Evolutionary conservation across 2,797 vertebrate species (phyloP).

Genomic region (Myiothlypis chrysogaster): DNA sequence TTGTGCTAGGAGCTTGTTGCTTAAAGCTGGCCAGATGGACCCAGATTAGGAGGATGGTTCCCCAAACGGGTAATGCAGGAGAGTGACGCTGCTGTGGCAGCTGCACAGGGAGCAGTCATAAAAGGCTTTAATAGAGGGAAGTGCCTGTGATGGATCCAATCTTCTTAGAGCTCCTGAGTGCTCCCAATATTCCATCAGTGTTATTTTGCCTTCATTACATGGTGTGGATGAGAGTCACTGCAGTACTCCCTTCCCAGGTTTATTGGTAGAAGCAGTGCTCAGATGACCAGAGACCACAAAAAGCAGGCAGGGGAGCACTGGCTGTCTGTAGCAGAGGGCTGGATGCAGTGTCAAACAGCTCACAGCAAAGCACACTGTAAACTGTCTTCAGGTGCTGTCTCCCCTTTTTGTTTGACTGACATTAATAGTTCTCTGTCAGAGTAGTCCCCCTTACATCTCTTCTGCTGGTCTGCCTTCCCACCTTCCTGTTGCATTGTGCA

Average conservation of each 20-base stretch:
- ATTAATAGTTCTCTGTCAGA: background rate
- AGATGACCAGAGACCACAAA: background rate
- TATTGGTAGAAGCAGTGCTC: background rate
- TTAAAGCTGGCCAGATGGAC: background rate
- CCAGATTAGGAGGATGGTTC: background rate
- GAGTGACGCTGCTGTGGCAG: background rate
- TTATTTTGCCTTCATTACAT: background rate
- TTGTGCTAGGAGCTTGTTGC: background rate
- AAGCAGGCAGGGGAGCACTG: background rate
- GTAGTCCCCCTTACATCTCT: background rate
- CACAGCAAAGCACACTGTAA: background rate
- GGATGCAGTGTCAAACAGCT: background rate
- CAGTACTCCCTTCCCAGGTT: background rate
- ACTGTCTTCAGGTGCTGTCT: background rate
- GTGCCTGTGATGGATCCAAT: background rate
- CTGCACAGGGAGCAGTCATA: background rate
- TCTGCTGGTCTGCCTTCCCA: background rate
- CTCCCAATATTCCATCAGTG: background rate
- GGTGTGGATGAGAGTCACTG: background rate
- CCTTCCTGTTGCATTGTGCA: background rate
- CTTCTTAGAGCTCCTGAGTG: background rate
- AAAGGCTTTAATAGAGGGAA: background rate
- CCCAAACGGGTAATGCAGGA: background rate
- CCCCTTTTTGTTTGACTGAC: background rate
- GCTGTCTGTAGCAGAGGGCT: background rate